Evolutionary conservation across 1,140 invertebrate species (phyloP), one percentile per base, ranked within the genome.

Genomic region (Trissolcus basalis): DNA sequence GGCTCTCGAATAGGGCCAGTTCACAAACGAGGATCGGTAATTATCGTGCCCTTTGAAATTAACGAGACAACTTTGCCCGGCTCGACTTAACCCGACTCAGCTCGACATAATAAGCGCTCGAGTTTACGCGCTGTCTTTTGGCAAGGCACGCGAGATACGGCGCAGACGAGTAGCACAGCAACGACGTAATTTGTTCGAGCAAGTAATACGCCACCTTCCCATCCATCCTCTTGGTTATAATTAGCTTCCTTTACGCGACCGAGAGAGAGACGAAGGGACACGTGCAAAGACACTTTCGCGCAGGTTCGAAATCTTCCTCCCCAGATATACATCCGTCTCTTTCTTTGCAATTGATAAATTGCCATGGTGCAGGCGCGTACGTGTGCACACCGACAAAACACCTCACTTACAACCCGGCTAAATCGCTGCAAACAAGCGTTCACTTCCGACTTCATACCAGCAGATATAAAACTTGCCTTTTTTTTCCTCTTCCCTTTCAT

Each of bases 141-240:
- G 70, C 74, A 77, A 76, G 73, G 73, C 69, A 58, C 65, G 67
- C 71, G 65, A 61, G 63, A 64, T 63, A 63, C 59, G 60, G 50
- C 55, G 48, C 69, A 49, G 68, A 67, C 59, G 63, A 67, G 59
- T 43, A 58, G 59, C 72, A 61, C 69, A 44, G 74, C 79, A 82
- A 79, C 75, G 75, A 79, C 77, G 77, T 79, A 82, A 82, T 82
- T 82, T 82, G 81, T 82, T 82, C 75, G 69, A 79, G 77, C 77
- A 74, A 79, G 79, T 79, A 79, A 79, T 80, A 74, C 69, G 72
- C 70, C 71, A 73, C 77, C 80, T 72, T 77, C 64, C 72, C 78
- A 80, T 76, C 61, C 76, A 75, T 71, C 65, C 72, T 70, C 75
- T 61, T 47, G 64, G 79, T 81, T 80, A 82, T 82, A 80, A 82